A percentile compares a stretch with the other conserved stretches of the same genome.
Evolutionary conservation across 2,888 invertebrate species (phyloP).

Genomic region (Oscheius myriophilus): DNA sequence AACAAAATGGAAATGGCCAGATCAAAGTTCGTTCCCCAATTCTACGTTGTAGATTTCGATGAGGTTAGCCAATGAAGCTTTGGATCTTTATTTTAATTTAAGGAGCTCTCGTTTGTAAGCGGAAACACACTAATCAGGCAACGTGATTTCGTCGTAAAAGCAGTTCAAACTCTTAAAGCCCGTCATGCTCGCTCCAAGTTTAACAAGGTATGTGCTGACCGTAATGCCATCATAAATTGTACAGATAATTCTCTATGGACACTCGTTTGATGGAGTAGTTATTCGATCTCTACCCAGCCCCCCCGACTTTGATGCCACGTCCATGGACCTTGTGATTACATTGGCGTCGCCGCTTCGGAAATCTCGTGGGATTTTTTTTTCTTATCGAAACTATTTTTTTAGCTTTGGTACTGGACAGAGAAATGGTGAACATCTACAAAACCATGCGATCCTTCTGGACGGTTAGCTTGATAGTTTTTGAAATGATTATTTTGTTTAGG

Average conservation of each 20-base stretch:
- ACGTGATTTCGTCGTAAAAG: conserved; percentile 80
- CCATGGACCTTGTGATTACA: conserved; percentile 38
- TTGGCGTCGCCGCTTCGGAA: conserved; percentile 38
- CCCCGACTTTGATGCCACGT: conserved; percentile 26
- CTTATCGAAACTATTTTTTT: conserved; percentile 10
- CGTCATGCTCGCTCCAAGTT: conserved; percentile 18
- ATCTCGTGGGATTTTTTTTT: conserved; percentile 32
- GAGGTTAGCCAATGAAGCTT: conserved; percentile 74
- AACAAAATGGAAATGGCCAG: conserved; percentile 82
- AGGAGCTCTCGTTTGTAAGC: conserved; percentile 85
- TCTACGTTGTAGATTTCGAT: conserved; percentile 88
- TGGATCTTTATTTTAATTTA: conserved; percentile 10
- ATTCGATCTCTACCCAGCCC: conserved; percentile 29
- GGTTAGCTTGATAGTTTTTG: not conserved
- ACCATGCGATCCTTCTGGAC: too few species aligned
- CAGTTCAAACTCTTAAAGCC: conserved; percentile 78
- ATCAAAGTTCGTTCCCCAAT: conserved; percentile 85
- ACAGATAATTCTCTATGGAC: conserved; percentile 49
- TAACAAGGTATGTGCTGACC: conserved; percentile 25
- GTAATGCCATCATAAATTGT: not conserved
- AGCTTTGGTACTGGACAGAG: conserved; percentile 40
- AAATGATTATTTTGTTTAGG: conserved; percentile 24
- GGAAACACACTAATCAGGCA: conserved; percentile 85
- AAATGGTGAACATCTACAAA: conserved; percentile 19
- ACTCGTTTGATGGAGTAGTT: conserved; percentile 53